A percentile compares a stretch with the other conserved stretches of the same genome.
phyloP scores from a whole-genome alignment of 2,797 vertebrate species.

The Coregonus suidteri region DNA sequence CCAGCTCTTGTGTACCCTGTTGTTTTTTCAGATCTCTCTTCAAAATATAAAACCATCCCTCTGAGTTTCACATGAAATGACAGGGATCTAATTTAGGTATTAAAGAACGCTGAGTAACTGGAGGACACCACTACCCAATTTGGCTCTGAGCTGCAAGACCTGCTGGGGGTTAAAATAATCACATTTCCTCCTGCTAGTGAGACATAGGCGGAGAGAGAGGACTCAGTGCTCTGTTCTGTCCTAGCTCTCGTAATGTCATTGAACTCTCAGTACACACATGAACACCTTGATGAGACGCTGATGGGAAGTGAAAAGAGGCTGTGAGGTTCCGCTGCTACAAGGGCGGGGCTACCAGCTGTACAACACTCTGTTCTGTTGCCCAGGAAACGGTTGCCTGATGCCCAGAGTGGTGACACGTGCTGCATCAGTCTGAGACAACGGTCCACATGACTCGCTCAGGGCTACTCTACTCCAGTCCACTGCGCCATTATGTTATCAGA shows the following conservation, averaged over 20 bases:
- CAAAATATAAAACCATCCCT: too few relatives aligned
- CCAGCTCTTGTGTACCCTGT: too few relatives aligned
- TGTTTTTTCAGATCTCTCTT: too few relatives aligned
- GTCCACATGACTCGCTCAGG: background rate
- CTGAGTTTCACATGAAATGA: too few relatives aligned
- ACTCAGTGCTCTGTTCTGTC: background rate
- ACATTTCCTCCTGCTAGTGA: too few relatives aligned
- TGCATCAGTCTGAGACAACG: background rate
- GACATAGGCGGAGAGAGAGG: too few relatives aligned
- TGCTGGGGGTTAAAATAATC: too few relatives aligned
- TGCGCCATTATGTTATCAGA: background rate
- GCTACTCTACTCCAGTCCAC: background rate
- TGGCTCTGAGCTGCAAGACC: too few relatives aligned
- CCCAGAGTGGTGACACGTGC: background rate
- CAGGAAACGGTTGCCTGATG: background rate
- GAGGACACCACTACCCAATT: too few relatives aligned
- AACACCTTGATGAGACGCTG: background rate
- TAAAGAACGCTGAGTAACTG: too few relatives aligned
- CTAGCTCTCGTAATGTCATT: background rate
- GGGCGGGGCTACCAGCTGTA: too few relatives aligned
- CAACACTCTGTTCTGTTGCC: background rate
- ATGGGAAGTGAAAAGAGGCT: constrained; percentile 3
- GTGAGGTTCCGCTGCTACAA: background rate
- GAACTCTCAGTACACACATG: background rate
- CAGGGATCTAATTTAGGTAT: too few relatives aligned